Evolutionary conservation across 2,113 vertebrate genomes (phyloP).

Genomic region (Cinclus mexicanus): DNA sequence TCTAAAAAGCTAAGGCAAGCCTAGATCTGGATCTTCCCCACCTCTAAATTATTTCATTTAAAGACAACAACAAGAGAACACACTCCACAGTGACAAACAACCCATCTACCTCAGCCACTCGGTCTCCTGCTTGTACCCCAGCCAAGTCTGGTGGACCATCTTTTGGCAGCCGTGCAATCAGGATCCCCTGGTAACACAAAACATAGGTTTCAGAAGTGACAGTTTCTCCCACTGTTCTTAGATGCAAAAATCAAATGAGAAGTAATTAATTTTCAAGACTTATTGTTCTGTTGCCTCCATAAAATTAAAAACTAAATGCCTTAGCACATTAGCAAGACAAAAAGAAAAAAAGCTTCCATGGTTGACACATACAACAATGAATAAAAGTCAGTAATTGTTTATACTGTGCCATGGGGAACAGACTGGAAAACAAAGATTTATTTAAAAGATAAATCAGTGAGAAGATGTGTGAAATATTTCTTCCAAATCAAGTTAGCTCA

Average conservation of each 20-base stretch:
- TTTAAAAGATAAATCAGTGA: neutral
- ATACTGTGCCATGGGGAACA: neutral
- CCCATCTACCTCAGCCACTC: constrained; percentile 72
- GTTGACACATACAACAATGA: neutral
- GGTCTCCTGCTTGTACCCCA: constrained; percentile 73
- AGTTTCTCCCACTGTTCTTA: neutral
- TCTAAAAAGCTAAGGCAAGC: neutral
- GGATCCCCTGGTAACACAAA: constrained; percentile 69
- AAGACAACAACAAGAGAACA: neutral
- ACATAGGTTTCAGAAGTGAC: neutral
- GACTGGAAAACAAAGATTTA: neutral
- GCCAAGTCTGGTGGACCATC: constrained; percentile 76
- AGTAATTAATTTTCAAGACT: constrained; percentile 35
- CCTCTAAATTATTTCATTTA: neutral
- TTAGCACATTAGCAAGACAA: neutral
- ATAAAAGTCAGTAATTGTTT: constrained; percentile 6
- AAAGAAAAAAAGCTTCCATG: neutral
- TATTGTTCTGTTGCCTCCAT: neutral
- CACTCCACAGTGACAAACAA: neutral
- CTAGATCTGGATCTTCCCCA: neutral
- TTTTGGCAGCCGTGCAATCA: constrained; percentile 75
- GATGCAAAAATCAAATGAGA: neutral
- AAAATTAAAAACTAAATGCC: neutral
- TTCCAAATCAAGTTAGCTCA: neutral
- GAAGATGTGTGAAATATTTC: neutral